Percentiles rank a stretch among this genome's conserved stretches.
Evolutionary conservation across 2,888 invertebrate genomes (phyloP).

Genomic region (Cheilosia soror): DNA sequence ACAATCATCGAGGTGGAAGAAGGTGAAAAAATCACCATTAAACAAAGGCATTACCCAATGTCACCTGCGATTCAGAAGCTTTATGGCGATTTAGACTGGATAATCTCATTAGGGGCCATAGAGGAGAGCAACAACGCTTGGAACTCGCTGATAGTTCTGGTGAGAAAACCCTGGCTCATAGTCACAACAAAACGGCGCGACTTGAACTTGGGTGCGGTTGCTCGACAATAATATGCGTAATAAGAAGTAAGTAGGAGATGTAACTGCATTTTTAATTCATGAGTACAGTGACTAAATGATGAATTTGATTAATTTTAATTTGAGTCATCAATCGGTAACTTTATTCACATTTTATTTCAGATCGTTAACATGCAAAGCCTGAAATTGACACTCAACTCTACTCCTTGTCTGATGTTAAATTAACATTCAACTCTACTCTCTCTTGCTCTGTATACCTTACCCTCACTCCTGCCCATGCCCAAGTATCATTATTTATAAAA

Average conservation of each 20-base stretch:
- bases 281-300: neutral
- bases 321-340: neutral
- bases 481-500: neutral
- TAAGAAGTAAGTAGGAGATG: neutral
- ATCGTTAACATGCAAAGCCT: neutral
- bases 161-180: too few species aligned
- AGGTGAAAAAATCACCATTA: too few species aligned
- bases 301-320: neutral
- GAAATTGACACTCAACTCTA: neutral
- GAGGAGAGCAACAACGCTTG: too few species aligned
- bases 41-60: too few species aligned
- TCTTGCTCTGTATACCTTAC: neutral
- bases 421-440: conserved; percentile 2
- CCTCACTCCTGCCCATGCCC: neutral
- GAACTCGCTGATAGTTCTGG: too few species aligned
- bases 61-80: too few species aligned
- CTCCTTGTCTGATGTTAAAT: neutral
- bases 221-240: too few species aligned
- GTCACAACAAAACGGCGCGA: too few species aligned
- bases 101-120: too few species aligned
- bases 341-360: neutral
- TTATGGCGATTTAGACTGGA: too few species aligned
- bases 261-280: neutral
- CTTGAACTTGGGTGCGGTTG: too few species aligned
- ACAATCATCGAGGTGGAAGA: too few species aligned